These are phyloP conservation scores for Drosophila atripex DNA, from an alignment of 2,888 invertebrate species.

Conservation along the genomic window DNA sequence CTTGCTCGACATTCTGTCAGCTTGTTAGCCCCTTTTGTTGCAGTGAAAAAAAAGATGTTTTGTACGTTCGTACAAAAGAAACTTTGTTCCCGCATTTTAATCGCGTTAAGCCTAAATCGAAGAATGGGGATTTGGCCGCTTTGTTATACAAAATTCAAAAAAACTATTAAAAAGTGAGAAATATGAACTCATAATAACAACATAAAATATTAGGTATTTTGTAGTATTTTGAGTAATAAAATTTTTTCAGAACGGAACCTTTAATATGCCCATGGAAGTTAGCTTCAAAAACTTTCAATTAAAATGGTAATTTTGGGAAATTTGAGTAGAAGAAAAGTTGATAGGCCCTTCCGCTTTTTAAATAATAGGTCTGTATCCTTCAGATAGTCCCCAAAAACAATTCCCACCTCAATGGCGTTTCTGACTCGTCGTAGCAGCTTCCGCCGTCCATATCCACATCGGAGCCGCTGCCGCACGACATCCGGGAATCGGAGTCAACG, in stretches of 20 bases:
- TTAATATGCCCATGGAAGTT: no score
- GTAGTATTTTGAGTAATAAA: slow-evolving; percentile 10
- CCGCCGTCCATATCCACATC: slow-evolving; percentile 84
- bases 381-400: neutral
- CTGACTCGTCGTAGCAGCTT: slow-evolving; percentile 84
- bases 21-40: slow-evolving; percentile 50
- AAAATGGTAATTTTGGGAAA: neutral
- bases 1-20: slow-evolving; percentile 25
- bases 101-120: slow-evolving; percentile 19
- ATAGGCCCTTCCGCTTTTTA: no score
- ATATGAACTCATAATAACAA: slow-evolving; percentile 20
- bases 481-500: slow-evolving; percentile 83
- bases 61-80: slow-evolving; percentile 14
- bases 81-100: slow-evolving; percentile 24
- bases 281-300: neutral
- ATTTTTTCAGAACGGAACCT: neutral
- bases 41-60: slow-evolving; percentile 12
- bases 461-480: slow-evolving; percentile 83
- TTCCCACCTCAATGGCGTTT: slow-evolving; percentile 82
- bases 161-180: slow-evolving; percentile 33
- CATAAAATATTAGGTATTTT: no score
- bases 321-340: no score
- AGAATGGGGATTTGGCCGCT: slow-evolving; percentile 9
- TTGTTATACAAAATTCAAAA: slow-evolving; percentile 8
- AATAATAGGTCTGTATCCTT: neutral